A percentile compares a stretch with the other conserved stretches of the same genome.
Evolutionary conservation across 1,140 invertebrate species (phyloP).

Genomic region (Elymnias hypermnestra): DNA sequence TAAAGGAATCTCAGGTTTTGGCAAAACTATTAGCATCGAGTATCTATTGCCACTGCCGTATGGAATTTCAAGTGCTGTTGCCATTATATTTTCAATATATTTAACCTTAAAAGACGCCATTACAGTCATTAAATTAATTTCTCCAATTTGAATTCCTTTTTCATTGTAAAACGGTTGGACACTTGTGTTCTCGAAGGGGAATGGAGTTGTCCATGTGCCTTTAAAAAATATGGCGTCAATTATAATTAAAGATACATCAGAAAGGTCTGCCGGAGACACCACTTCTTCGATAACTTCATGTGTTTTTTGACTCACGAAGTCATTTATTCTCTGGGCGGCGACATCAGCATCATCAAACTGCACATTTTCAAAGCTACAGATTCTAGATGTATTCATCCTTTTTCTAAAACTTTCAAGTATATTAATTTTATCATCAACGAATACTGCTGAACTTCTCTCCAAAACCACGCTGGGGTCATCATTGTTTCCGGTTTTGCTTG

Average conservation of each 20-base stretch:
- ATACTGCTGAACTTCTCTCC: slow-evolving; percentile 36
- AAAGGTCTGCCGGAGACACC: slow-evolving; percentile 50
- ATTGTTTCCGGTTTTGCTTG: slow-evolving; percentile 11
- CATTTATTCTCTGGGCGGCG: slow-evolving; percentile 36
- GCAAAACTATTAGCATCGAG: slow-evolving; percentile 80
- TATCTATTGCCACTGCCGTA: slow-evolving; percentile 78
- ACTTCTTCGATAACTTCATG: slow-evolving; percentile 45
- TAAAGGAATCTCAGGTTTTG: slow-evolving; percentile 61
- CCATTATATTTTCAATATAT: too few relatives aligned
- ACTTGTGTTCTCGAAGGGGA: slow-evolving; percentile 76
- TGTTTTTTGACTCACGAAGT: slow-evolving; percentile 38
- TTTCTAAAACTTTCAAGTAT: slow-evolving; percentile 28
- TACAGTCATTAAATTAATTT: slow-evolving; percentile 74
- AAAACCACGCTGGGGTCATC: slow-evolving; percentile 18
- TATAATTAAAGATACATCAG: slow-evolving; percentile 77
- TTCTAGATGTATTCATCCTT: slow-evolving; percentile 17
- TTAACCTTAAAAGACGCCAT: too few relatives aligned
- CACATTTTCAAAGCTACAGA: slow-evolving; percentile 32
- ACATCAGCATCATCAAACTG: slow-evolving; percentile 25
- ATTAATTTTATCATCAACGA: slow-evolving; percentile 27
- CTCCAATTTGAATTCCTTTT: slow-evolving; percentile 44
- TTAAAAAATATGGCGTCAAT: slow-evolving; percentile 87
- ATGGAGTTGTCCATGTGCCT: slow-evolving; percentile 81
- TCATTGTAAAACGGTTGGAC: slow-evolving; percentile 63
- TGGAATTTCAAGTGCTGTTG: slow-evolving; percentile 80